Percentiles rank a stretch among this genome's conserved stretches.
These are phyloP conservation scores for Microcebus murinus DNA, from an alignment of 2,113 vertebrate genomes.

Conservation along the genomic window DNA sequence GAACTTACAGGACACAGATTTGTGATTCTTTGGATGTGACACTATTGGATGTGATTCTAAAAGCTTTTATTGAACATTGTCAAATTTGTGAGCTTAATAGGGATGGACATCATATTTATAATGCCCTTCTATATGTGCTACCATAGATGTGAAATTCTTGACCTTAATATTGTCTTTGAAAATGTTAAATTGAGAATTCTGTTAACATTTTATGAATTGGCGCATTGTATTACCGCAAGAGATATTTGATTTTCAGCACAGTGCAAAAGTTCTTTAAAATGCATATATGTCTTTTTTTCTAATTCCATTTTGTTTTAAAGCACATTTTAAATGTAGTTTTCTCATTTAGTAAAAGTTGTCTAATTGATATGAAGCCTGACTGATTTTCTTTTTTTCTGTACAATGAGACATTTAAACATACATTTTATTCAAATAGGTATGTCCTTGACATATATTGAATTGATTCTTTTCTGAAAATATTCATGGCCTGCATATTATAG, in stretches of 20 bases:
- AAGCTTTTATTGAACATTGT: conserved; percentile 83
- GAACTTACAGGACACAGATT: conserved; percentile 73
- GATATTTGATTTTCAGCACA: conserved; percentile 85
- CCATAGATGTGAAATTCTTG: conserved; percentile 86
- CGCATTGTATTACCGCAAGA: conserved; percentile 85
- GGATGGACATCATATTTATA: conserved; percentile 84
- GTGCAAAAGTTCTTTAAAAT: conserved; percentile 86
- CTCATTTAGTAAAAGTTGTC: conserved; percentile 92
- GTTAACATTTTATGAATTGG: conserved; percentile 85
- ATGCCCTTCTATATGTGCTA: conserved; percentile 84
- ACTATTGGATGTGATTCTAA: conserved; percentile 79
- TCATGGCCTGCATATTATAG: background rate
- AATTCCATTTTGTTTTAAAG: conserved; percentile 89
- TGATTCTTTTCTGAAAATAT: conserved; percentile 36
- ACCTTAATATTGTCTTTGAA: conserved; percentile 86
- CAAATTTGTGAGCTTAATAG: conserved; percentile 81
- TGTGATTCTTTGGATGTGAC: conserved; percentile 76
- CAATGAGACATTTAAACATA: conserved; percentile 52
- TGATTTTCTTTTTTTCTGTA: conserved; percentile 80
- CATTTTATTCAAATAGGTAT: background rate
- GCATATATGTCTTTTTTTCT: conserved; percentile 86
- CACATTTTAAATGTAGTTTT: conserved; percentile 90
- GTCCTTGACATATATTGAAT: conserved; percentile 37
- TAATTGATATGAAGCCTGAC: conserved; percentile 89
- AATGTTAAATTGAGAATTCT: conserved; percentile 86